Evolutionary conservation across 1,140 invertebrate species (phyloP).

Genomic region (Drosophila yakuba): DNA sequence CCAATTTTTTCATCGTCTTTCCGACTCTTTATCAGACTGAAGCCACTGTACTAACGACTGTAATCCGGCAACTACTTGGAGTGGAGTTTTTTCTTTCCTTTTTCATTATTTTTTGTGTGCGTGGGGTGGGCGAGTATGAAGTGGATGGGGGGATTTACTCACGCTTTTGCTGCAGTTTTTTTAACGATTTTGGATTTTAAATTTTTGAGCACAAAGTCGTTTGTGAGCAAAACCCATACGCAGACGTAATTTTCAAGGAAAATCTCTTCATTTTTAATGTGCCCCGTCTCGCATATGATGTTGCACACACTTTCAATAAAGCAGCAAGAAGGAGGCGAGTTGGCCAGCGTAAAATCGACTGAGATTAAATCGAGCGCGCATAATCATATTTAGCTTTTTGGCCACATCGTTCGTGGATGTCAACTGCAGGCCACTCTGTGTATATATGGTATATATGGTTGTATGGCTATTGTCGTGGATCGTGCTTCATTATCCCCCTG

Average conservation of each 20-base stretch:
- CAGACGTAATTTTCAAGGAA: slow-evolving; percentile 79
- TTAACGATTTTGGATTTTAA: slow-evolving; percentile 69
- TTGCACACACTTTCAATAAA: slow-evolving; percentile 45
- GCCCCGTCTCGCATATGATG: slow-evolving; percentile 65
- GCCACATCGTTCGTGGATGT: slow-evolving; percentile 69
- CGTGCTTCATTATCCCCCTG: slow-evolving; percentile 37
- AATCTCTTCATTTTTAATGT: slow-evolving; percentile 82
- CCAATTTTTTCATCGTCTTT: slow-evolving; percentile 73
- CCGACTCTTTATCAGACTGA: slow-evolving; percentile 65
- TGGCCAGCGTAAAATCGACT: slow-evolving; percentile 56
- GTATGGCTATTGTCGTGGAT: slow-evolving; percentile 54
- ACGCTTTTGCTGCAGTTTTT: slow-evolving; percentile 62
- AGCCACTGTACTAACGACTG: slow-evolving; percentile 35
- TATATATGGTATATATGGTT: too few relatives aligned
- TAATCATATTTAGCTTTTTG: slow-evolving; percentile 82
- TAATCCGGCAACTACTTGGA: slow-evolving; percentile 70
- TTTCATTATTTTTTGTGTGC: slow-evolving; percentile 24
- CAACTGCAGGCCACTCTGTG: slow-evolving; percentile 54
- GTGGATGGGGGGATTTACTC: slow-evolving; percentile 47
- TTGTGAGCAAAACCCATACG: slow-evolving; percentile 73
- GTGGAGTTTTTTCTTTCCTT: not conserved
- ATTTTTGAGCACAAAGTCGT: slow-evolving; percentile 76
- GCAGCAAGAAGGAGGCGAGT: slow-evolving; percentile 24
- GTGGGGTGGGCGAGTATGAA: slow-evolving; percentile 8
- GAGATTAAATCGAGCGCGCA: slow-evolving; percentile 82